These are phyloP conservation scores for Actinopyga echinites DNA, from an alignment of 53 echinoderm and acorn worm genomes.

Conservation along the genomic window DNA sequence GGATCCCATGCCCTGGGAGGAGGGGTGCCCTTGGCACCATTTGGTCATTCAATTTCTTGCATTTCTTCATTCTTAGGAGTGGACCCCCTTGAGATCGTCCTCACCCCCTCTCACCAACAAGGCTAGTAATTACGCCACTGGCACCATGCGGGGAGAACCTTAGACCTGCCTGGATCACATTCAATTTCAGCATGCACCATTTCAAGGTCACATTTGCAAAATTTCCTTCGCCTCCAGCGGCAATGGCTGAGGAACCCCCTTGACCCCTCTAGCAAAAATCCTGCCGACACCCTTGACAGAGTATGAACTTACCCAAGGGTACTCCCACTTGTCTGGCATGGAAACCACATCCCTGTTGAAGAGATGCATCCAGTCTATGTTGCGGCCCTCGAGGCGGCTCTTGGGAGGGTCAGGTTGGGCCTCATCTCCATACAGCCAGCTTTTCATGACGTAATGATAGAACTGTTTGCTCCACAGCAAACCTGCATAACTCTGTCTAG, in stretches of 20 bases:
- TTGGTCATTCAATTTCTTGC: too few relatives aligned
- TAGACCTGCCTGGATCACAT: too few relatives aligned
- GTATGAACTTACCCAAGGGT: conserved; percentile 79
- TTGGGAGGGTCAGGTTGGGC: conserved; percentile 73
- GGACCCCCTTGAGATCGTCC: too few relatives aligned
- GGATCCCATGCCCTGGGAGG: too few relatives aligned
- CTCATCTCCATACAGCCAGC: conserved; percentile 84
- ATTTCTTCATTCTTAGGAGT: too few relatives aligned
- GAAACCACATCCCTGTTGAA: conserved; percentile 95
- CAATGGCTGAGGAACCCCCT: background rate
- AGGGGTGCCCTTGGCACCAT: too few relatives aligned
- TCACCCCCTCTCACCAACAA: too few relatives aligned
- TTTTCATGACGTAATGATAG: conserved; percentile 93
- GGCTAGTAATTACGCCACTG: too few relatives aligned
- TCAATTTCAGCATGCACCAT: too few relatives aligned
- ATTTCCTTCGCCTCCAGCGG: background rate
- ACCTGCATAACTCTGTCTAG: conserved; percentile 88
- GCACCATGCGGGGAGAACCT: background rate
- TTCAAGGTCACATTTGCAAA: too few relatives aligned
- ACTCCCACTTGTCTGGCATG: conserved; percentile 99
- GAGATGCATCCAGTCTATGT: conserved; percentile 88
- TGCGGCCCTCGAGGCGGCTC: conserved; percentile 67
- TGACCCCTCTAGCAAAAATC: background rate
- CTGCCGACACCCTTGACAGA: background rate
- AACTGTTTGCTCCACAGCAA: conserved; percentile 98